Percentiles rank a stretch among this genome's conserved stretches.
These are phyloP conservation scores for Manacus vitellinus DNA, from an alignment of 2,113 vertebrate genomes.

Conservation along the genomic window DNA sequence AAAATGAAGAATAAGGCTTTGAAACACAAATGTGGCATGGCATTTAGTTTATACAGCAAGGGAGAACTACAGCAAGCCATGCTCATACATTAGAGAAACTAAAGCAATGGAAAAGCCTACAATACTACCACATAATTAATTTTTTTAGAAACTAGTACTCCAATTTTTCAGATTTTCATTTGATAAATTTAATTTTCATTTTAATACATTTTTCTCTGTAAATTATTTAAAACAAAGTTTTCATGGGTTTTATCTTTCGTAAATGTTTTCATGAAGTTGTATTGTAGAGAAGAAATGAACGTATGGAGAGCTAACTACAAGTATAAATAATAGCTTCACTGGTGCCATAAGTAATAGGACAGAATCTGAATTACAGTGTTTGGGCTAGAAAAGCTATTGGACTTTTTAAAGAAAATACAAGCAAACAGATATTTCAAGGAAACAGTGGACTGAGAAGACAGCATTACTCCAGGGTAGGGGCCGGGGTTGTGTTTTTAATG, in stretches of 20 bases:
- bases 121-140: accelerated
- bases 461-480: neutral
- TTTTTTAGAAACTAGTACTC: neutral
- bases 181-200: neutral
- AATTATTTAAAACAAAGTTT: neutral
- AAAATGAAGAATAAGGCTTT: neutral
- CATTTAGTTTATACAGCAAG: slow-evolving; percentile 6
- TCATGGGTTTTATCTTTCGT: neutral
- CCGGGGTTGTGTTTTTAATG: neutral
- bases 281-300: neutral
- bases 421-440: neutral
- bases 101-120: neutral
- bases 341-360: neutral
- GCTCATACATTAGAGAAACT: neutral
- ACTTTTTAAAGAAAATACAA: neutral
- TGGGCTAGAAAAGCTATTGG: neutral
- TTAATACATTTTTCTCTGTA: neutral
- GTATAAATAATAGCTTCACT: neutral
- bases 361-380: neutral
- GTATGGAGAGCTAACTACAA: neutral
- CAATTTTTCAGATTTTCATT: neutral
- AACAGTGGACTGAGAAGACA: neutral
- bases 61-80: neutral
- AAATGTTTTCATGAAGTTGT: neutral
- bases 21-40: neutral